A percentile compares a stretch with the other conserved stretches of the same genome.
Conservation (phyloP, 1,140 invertebrate genomes). For the Trichomalopsis sarcophagae region DNA sequence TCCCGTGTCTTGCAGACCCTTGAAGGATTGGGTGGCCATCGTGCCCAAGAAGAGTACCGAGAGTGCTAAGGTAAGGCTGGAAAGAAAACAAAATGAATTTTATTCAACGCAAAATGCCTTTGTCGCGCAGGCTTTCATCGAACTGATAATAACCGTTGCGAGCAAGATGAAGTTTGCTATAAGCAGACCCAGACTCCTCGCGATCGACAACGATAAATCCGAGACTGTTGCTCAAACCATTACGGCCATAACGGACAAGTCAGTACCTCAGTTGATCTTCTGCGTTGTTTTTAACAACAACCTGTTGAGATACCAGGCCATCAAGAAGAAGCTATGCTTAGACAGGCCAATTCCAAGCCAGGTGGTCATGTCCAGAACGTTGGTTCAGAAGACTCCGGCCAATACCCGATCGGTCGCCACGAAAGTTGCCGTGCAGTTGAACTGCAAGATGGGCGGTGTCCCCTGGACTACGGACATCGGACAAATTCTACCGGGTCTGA, state of each 20-base stretch:
- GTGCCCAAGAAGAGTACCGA: slow-evolving; percentile 59
- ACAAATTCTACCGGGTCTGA: slow-evolving; percentile 72
- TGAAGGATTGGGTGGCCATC: slow-evolving; percentile 21
- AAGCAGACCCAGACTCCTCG: slow-evolving; percentile 38
- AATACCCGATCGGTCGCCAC: slow-evolving; percentile 85
- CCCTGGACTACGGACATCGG: slow-evolving; percentile 85
- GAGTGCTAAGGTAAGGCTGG: background rate
- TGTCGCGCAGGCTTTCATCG: slow-evolving; percentile 55
- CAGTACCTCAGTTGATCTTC: slow-evolving; percentile 79
- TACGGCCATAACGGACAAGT: slow-evolving; percentile 75
- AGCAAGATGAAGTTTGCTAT: slow-evolving; percentile 74
- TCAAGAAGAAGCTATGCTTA: slow-evolving; percentile 90
- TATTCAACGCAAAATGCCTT: no score
- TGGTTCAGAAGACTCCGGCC: slow-evolving; percentile 72
- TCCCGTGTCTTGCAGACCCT: background rate
- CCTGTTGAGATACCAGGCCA: slow-evolving; percentile 84
- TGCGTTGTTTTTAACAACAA: slow-evolving; percentile 83
- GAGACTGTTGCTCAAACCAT: slow-evolving; percentile 68
- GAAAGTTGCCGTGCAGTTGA: slow-evolving; percentile 91
- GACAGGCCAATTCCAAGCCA: slow-evolving; percentile 86
- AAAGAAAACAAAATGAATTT: no score
- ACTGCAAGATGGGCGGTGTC: slow-evolving; percentile 92
- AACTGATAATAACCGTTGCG: slow-evolving; percentile 65
- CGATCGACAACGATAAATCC: slow-evolving; percentile 75
- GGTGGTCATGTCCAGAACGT: slow-evolving; percentile 80